Evolutionary conservation across 1,140 invertebrate genomes (phyloP).

Genomic region (Drosophila kepulauana): DNA sequence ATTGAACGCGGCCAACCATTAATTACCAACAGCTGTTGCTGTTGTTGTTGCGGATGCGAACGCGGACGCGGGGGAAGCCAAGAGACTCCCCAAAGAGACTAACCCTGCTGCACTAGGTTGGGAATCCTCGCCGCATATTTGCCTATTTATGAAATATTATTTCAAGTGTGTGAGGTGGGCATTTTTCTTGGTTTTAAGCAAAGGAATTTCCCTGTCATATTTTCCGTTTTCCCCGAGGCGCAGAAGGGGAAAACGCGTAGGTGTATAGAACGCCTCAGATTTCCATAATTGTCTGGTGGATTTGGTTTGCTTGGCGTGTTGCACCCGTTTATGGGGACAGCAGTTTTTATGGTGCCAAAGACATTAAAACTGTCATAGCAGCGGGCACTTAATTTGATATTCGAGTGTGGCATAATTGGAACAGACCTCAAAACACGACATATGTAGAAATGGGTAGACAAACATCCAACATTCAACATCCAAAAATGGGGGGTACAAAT

Average conservation of each 20-base stretch:
- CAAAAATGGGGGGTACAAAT: conserved; percentile 23
- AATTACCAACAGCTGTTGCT: conserved; percentile 77
- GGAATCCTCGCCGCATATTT: conserved; percentile 57
- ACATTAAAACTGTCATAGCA: conserved; percentile 82
- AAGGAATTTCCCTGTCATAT: conserved; percentile 66
- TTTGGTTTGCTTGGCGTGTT: conserved; percentile 29
- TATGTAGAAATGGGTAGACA: conserved; percentile 49
- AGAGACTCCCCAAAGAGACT: background rate
- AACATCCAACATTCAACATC: conserved; percentile 15
- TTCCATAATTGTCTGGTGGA: conserved; percentile 54
- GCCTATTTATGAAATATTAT: conserved; percentile 79
- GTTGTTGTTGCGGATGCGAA: conserved; percentile 2
- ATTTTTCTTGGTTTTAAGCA: conserved; percentile 42
- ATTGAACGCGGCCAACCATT: conserved; percentile 78
- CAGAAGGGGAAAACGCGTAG: conserved; percentile 44
- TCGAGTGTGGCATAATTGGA: conserved; percentile 76
- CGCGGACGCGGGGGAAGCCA: background rate
- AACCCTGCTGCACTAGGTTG: background rate
- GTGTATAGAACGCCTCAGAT: conserved; percentile 58
- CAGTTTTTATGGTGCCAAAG: conserved; percentile 75
- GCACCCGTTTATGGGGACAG: conserved; percentile 48
- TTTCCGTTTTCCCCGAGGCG: conserved; percentile 11
- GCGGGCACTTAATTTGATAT: conserved; percentile 80
- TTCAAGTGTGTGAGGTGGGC: conserved; percentile 40
- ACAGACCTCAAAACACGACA: conserved; percentile 56